A percentile compares a stretch with the other conserved stretches of the same genome.
phyloP scores from a whole-genome alignment of 2,113 vertebrate species.

The Thinocorus orbignyianus region DNA sequence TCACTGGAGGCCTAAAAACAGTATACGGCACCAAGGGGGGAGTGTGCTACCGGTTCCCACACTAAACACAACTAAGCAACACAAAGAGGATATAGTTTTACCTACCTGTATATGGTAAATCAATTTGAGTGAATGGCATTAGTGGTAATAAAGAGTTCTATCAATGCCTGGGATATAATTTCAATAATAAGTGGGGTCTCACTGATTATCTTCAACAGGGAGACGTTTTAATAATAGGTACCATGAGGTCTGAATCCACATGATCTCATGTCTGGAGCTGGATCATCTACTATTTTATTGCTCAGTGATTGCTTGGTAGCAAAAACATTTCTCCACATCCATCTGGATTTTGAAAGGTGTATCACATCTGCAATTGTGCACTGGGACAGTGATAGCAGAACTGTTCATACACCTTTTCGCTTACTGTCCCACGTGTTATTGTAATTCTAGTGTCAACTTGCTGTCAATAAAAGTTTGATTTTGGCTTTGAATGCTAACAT shows the following conservation, averaged over 20 bases:
- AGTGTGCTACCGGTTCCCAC: neutral
- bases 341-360: slow-evolving; percentile 3
- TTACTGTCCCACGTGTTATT: neutral
- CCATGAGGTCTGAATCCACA: neutral
- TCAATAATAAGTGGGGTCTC: neutral
- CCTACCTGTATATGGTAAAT: neutral
- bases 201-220: neutral
- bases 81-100: neutral
- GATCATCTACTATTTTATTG: slow-evolving; percentile 14
- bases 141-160: neutral
- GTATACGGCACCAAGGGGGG: rapidly evolving
- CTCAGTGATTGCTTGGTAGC: neutral
- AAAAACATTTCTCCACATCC: neutral
- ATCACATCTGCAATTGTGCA: neutral
- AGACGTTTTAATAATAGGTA: slow-evolving; percentile 6
- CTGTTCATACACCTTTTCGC: neutral
- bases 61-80: neutral
- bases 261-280: neutral
- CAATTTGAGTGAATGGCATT: neutral
- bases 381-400: neutral
- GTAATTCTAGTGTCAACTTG: neutral
- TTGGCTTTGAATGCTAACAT: slow-evolving; percentile 6
- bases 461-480: neutral
- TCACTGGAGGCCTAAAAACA: neutral
- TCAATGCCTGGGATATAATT: neutral